Conservation (phyloP, 2,797 vertebrate species). For the Falco biarmicus region DNA sequence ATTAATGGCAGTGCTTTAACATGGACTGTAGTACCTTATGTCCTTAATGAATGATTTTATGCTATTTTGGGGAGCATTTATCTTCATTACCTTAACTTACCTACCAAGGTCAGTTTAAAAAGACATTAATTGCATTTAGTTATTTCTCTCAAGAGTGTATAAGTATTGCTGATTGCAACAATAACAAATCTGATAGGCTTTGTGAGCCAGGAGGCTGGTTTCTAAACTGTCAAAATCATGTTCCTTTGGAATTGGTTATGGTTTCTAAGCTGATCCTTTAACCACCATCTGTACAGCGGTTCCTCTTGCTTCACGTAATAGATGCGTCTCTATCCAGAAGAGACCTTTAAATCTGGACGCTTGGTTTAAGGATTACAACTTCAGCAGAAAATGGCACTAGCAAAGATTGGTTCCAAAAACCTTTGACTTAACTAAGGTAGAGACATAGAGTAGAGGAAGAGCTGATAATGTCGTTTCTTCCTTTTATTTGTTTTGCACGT, state of each 20-base stretch:
- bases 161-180: not conserved
- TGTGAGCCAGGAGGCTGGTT: slow-evolving; percentile 16
- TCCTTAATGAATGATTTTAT: slow-evolving; percentile 12
- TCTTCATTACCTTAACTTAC: slow-evolving; percentile 2
- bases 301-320: not conserved
- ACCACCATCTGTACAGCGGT: not conserved
- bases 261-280: not conserved
- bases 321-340: not conserved
- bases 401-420: not conserved
- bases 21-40: not conserved
- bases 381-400: not conserved
- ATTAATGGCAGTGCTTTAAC: not conserved
- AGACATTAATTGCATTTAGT: no score
- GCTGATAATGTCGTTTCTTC: not conserved
- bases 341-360: not conserved
- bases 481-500: not conserved
- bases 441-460: not conserved
- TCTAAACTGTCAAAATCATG: not conserved
- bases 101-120: slow-evolving; percentile 8
- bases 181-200: not conserved
- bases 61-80: not conserved
- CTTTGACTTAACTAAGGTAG: not conserved
- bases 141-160: no score
- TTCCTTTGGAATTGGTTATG: not conserved
- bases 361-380: not conserved